Percentiles rank a stretch among this genome's conserved stretches.
Conservation (phyloP, 1,140 invertebrate genomes). For the Heterodera carotae region DNA sequence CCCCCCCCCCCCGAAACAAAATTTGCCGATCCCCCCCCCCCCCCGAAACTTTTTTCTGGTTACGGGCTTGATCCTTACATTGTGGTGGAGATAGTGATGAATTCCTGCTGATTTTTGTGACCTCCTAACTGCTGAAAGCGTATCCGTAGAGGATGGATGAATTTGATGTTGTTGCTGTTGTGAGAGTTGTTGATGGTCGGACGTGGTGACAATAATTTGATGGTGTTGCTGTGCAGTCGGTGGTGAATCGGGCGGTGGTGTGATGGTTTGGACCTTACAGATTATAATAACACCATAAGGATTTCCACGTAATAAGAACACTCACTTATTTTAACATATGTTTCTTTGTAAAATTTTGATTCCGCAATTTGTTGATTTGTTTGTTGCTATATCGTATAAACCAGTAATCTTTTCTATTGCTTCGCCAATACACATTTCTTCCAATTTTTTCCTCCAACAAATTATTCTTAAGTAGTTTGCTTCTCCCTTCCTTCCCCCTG, state of each 20-base stretch:
- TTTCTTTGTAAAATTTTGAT: no score
- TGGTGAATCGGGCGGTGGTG: constrained; percentile 37
- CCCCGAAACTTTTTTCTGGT: no score
- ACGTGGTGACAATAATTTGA: not conserved
- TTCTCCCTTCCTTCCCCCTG: no score
- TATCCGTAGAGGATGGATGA: not conserved
- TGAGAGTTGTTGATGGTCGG: constrained; percentile 16
- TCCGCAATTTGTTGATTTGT: no score
- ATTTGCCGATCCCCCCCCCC: no score
- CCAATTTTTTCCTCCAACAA: no score
- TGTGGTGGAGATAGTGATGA: constrained; percentile 21
- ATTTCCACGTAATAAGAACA: no score
- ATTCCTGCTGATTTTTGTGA: not conserved
- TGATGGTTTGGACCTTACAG: constrained; percentile 38
- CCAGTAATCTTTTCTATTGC: no score
- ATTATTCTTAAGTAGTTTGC: not conserved
- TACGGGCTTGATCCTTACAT: constrained; percentile 11
- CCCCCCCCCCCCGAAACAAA: no score
- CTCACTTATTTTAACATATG: no score
- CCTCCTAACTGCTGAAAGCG: constrained; percentile 3
- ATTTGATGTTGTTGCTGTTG: constrained; percentile 18
- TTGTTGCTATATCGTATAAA: no score
- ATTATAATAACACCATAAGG: not conserved
- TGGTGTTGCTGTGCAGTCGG: constrained; percentile 22
- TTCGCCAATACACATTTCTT: no score